A percentile compares a stretch with the other conserved stretches of the same genome.
Evolutionary conservation across 2,888 invertebrate genomes (phyloP).

Genomic region (Masnerella sp.): DNA sequence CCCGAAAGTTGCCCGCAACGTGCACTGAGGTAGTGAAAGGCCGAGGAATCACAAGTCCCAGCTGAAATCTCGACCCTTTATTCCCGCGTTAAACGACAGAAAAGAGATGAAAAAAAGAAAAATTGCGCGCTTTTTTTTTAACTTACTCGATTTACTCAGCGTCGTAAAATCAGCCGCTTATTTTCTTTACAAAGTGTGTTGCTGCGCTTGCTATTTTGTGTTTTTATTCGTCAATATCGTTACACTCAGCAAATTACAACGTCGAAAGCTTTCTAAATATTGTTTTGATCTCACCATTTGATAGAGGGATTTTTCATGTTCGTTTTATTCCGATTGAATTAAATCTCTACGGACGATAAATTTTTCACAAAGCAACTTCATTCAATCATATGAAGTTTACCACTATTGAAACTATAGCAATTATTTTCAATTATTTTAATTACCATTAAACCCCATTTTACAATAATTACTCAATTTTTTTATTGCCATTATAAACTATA

Average conservation of each 20-base stretch:
- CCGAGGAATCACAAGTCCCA: constrained; percentile 55
- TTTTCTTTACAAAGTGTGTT: constrained; percentile 39
- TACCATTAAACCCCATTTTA: too few species aligned
- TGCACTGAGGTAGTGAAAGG: constrained; percentile 55
- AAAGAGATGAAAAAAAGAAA: constrained; percentile 51
- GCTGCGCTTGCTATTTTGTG: constrained; percentile 13
- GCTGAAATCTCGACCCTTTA: constrained; percentile 57
- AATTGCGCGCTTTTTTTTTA: constrained; percentile 47
- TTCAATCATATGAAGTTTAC: too few species aligned
- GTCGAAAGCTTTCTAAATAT: background rate
- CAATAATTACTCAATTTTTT: too few species aligned
- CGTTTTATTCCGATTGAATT: too few species aligned
- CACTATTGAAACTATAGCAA: too few species aligned
- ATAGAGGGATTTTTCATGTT: background rate
- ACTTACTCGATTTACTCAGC: constrained; percentile 48
- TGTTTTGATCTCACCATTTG: background rate
- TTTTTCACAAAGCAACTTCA: too few species aligned
- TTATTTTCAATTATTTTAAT: too few species aligned
- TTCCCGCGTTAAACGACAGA: constrained; percentile 57
- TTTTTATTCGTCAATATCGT: constrained; percentile 20
- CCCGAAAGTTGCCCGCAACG: too few species aligned
- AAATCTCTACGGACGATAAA: too few species aligned
- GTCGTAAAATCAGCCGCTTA: constrained; percentile 50
- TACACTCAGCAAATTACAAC: constrained; percentile 3
- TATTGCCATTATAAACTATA: too few species aligned